Base-by-base conservation (phyloP, 2,888 invertebrate species). In the Brachynemurus nebulosus region DNA sequence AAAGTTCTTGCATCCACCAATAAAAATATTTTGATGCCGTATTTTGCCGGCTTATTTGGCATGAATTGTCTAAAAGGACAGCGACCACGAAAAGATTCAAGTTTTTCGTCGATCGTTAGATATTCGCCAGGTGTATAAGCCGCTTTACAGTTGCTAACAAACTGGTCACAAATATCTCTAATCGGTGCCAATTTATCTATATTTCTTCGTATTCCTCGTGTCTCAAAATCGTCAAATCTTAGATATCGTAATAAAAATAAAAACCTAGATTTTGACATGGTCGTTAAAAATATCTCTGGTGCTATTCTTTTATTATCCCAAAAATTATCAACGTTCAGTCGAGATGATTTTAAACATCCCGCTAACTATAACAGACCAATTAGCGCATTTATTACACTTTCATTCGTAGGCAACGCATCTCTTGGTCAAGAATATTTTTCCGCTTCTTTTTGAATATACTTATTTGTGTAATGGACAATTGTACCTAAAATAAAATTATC, bases 31-130 rank as follows among this genome's bases (percentile, higher is more conserved):
- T 57, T 54, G 6, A 55, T 47, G 2, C 54, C 53, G 49, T 55
- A 55, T 44, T 50, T 52, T 7, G 47, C 51, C 19, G 57, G 51
- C 50, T 59, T 53, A 20, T 48, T 45, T 18, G 57, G 53, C 11
- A 57, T 55, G 43, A 55, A 59, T 46, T 57, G 54, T 46, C 48
- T 44, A 44, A 40, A 34, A 51, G 42, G 34, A 12, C 57, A 57
- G 7, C 51, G 44, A 30, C 54, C 55, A 42, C 52, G 47, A 43
- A 55, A 54, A 11, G 51, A 48, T 38, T 47, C 44, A 25, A 55
- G 44, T 45, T 48, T 51, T 45, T 51, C 51, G 44, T 54, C 52
- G 23, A 52, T 40, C 40, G 51, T 56, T 7, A 54, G 48, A 48
- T 47, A 47, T 46, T 50, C 45, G 36, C 52, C 49, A 27, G 45